Evolutionary conservation across 2,888 invertebrate species (phyloP), one percentile per base, ranked within the genome.

Genomic region (Dione vanillae): DNA sequence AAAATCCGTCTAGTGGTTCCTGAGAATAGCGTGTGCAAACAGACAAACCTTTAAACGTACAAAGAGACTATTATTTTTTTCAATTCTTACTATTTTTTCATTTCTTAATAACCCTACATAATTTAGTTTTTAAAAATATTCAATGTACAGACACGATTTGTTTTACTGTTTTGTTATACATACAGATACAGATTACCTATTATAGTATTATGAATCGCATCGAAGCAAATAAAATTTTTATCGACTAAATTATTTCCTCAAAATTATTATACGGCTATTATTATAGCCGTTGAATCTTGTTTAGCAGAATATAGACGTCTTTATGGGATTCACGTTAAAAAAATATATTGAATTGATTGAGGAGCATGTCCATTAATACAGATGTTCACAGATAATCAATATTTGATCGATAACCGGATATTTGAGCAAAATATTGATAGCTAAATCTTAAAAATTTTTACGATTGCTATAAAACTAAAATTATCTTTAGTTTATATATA

Each of bases 361-460:
- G 37, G 37, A n/a, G 37, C 20, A 52, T 1, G 14, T 49, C 19
- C 45, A 45, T 56, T 47, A 47, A 69, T 47, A 56, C 45, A 68
- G 59, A 27, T 40, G 37, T 47, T n/a, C n/a, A n/a, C n/a, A 27
- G 54, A 40, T 51, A 64, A 69, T 47, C 19, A 69, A 54, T 54
- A 68, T 43, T 68, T 35, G 20, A 47, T 37, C 54, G 40, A 56
- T 56, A 64, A 20, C 54, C 64, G 64, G 69, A 69, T 69, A 52
- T 64, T 69, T 64, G 41, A 14, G n/a, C n/a, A 51, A n/a, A 56
- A 16, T 14, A 10, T 20, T 35, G 45, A 20, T n/a, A 61, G 35
- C 27, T 45, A 5, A 45, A 2, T n/a, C n/a, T n/a, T 45, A n/a
- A 11, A 43, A 35, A 40, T 40, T 40, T 20, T 7, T 16, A 20